Evolutionary conservation across 2,113 vertebrate genomes (phyloP).

Genomic region (Fulmarus glacialis): DNA sequence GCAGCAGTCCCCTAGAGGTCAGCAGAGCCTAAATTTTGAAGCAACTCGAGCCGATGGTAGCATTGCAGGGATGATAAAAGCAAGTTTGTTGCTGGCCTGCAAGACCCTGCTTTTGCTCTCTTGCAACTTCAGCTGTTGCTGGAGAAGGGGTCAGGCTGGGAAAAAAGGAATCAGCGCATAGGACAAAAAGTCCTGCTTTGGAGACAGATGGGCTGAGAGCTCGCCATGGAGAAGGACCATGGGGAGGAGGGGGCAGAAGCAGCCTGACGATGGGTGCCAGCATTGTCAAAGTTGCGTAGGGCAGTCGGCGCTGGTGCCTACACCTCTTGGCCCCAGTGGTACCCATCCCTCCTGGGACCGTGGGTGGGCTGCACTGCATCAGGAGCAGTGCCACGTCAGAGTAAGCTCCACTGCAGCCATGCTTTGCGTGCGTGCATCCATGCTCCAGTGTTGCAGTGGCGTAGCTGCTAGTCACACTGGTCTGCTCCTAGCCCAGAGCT

Average conservation of each 20-base stretch:
- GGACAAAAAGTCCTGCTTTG: not conserved
- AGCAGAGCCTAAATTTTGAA: constrained; percentile 49
- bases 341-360: not conserved
- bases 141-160: not conserved
- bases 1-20: constrained; percentile 75
- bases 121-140: not conserved
- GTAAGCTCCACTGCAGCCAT: not conserved
- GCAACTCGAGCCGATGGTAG: not conserved
- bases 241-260: not conserved
- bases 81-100: not conserved
- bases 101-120: not conserved
- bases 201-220: not conserved
- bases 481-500: not conserved
- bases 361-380: accelerated
- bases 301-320: not conserved
- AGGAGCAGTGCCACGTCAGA: not conserved
- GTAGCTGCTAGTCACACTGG: not conserved
- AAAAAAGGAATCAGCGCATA: not conserved
- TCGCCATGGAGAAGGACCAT: not conserved
- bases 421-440: not conserved
- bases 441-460: not conserved
- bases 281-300: not conserved
- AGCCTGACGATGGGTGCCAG: not conserved
- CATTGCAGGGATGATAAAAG: not conserved
- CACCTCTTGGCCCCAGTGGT: accelerated